phyloP scores from a whole-genome alignment of 2,888 invertebrate species.

The Drosophila mercatorum region DNA sequence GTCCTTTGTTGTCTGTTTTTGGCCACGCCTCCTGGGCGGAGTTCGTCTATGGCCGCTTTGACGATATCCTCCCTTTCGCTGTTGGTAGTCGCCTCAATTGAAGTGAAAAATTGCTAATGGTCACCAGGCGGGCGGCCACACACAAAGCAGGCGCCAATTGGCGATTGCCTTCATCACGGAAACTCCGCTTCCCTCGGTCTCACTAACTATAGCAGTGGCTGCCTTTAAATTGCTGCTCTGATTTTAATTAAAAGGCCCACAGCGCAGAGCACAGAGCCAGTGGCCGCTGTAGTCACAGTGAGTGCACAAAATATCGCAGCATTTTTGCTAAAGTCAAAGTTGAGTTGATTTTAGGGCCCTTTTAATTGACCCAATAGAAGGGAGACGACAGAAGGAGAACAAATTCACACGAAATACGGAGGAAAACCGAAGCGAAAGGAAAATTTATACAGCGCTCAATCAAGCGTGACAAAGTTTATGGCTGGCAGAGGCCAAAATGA shows the following conservation, averaged over 20 bases:
- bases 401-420: background rate
- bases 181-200: background rate
- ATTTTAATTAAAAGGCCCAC: slow-evolving; percentile 74
- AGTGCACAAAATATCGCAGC: slow-evolving; percentile 42
- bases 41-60: slow-evolving; percentile 30
- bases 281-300: slow-evolving; percentile 30
- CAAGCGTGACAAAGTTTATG: slow-evolving; percentile 62
- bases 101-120: slow-evolving; percentile 79
- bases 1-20: background rate
- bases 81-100: slow-evolving; percentile 51
- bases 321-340: slow-evolving; percentile 59
- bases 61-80: slow-evolving; percentile 59
- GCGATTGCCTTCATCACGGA: slow-evolving; percentile 2
- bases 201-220: slow-evolving; percentile 44
- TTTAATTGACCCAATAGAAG: slow-evolving; percentile 65
- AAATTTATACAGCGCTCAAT: slow-evolving; percentile 72
- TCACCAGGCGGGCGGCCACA: slow-evolving; percentile 34
- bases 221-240: slow-evolving; percentile 67
- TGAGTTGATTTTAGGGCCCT: slow-evolving; percentile 69
- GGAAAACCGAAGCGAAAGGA: slow-evolving; percentile 18
- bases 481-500: slow-evolving; percentile 41
- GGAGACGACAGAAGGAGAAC: background rate
- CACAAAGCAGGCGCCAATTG: slow-evolving; percentile 45
- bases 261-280: slow-evolving; percentile 12
- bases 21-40: slow-evolving; percentile 35